Conservation (phyloP, 2,888 invertebrate species). For the Tridacna gigas region DNA sequence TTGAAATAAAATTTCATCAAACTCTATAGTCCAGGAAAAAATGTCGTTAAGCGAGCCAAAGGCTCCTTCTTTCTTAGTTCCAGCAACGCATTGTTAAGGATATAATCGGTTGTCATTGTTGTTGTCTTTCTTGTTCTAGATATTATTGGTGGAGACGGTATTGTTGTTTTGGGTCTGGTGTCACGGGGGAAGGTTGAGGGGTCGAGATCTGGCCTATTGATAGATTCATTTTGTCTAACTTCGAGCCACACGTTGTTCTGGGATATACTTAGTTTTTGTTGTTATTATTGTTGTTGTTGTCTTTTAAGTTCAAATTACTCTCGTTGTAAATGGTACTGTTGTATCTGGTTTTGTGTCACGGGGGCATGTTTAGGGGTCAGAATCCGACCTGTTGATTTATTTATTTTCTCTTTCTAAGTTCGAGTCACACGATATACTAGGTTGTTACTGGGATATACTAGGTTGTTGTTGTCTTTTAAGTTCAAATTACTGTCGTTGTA, state of each 20-base stretch:
- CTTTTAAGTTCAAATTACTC: neutral
- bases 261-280: neutral
- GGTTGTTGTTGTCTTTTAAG: slow-evolving; percentile 2
- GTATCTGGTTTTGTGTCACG: slow-evolving; percentile 1
- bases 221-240: neutral
- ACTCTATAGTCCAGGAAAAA: too few species aligned
- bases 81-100: slow-evolving; percentile 8
- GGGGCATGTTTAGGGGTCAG: slow-evolving; percentile 21
- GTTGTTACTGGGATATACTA: neutral
- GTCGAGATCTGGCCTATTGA: too few species aligned
- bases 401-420: slow-evolving; percentile 10
- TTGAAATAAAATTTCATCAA: too few species aligned
- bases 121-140: neutral
- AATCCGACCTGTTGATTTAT: too few species aligned
- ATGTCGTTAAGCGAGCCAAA: too few species aligned
- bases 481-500: too few species aligned
- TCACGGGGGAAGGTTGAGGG: slow-evolving; percentile 9
- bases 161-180: neutral
- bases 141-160: too few species aligned
- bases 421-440: slow-evolving; percentile 26
- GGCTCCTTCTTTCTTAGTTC: too few species aligned
- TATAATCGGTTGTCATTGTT: neutral
- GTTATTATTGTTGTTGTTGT: neutral
- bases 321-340: neutral
- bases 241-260: slow-evolving; percentile 23